Evolutionary conservation across 2,113 vertebrate species (phyloP), one percentile per base, ranked within the genome.

Genomic region (Eolophus roseicapilla): DNA sequence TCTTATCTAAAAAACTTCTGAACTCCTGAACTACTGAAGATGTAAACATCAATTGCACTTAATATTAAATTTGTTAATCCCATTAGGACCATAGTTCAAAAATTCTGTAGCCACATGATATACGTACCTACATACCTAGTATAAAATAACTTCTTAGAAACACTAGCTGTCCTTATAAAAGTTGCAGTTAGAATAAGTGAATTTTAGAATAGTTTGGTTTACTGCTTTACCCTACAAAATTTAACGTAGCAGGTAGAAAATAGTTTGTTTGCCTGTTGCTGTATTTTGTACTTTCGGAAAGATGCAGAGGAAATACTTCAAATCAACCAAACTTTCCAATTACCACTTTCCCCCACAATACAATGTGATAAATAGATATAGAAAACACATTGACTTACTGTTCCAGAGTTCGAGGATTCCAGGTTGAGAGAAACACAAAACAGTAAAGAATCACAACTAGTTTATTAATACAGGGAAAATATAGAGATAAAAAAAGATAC

Each of bases 161-260:
- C 17, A 33, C 27, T n/a, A 16, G 17, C 52, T 57, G 50, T 47
- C 39, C 7, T 64, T 84, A 31, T 17, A 41, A 62, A 82, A 87
- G 21, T 19, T 65, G 15, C 17, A 60, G 52, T 82, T 73, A 62
- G 20, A 85, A 78, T 5, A 75, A 55, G 62, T 93, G 50, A 46
- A 78, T 94, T 95, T 95, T 80, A 35, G 10, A 80, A 70, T 82
- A 65, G 79, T 82, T 75, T 69, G 49, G 59, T 91, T 96, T 96
- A 84, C 77, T 82, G 35, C 81, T 91, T 82, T 88, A 88, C 35
- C 44, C 94, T 68, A 76, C 15, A 86, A 71, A 82, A 67, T 67
- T 68, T 82, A 82, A 82, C 64, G 75, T 89, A 93, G 79, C 63
- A 94, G 70, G 81, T 93, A 93, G 82, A 90, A 96, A 81, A 82